A percentile compares a stretch with the other conserved stretches of the same genome.
Evolutionary conservation across 2,888 invertebrate genomes (phyloP).

Genomic region (Allolobophora icterica): DNA sequence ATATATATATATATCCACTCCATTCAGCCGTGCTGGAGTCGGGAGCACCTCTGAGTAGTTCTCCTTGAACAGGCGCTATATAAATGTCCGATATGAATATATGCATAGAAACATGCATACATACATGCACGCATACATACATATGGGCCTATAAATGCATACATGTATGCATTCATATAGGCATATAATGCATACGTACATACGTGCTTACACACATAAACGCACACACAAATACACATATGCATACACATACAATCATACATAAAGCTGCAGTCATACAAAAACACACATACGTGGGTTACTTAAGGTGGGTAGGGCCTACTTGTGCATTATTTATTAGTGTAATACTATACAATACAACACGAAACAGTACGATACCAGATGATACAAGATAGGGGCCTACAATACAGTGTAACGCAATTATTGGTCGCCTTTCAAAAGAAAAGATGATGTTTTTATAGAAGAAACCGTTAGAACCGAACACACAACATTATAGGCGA

Average conservation of each 20-base stretch:
- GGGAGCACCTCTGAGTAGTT: no score
- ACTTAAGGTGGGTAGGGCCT: no score
- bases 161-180: no score
- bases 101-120: background rate
- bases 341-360: background rate
- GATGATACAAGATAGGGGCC: background rate
- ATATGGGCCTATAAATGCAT: background rate
- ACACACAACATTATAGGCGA: background rate
- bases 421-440: background rate
- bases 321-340: no score
- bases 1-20: no score
- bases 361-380: no score
- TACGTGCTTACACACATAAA: background rate
- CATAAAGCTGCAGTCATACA: no score
- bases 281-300: no score
- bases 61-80: no score
- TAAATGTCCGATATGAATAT: no score
- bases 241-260: no score
- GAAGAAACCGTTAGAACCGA: background rate
- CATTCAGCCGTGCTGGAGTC: no score
- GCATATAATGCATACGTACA: background rate
- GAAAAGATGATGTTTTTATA: background rate
- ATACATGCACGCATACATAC: background rate
- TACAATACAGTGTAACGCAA: background rate
- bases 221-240: background rate